phyloP scores from a whole-genome alignment of 1,140 invertebrate species.

The Dendrolimus punctatus region DNA sequence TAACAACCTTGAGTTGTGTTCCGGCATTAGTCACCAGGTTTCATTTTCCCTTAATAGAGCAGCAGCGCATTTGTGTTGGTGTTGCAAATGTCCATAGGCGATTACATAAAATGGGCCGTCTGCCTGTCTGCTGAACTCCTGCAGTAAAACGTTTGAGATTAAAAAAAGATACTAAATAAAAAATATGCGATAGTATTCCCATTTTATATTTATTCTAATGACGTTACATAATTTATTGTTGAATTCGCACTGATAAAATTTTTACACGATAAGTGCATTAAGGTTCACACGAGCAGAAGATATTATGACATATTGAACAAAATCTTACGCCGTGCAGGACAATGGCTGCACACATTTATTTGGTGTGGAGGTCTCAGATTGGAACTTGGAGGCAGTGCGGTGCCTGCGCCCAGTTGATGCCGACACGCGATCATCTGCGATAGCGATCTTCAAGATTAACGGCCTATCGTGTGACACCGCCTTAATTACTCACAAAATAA shows the following conservation, averaged over 20 bases:
- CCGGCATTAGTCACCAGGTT: too few species aligned
- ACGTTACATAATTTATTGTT: conserved; percentile 15
- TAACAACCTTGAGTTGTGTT: too few species aligned
- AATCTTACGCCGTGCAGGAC: too few species aligned
- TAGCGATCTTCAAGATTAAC: conserved; percentile 62
- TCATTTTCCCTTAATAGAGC: too few species aligned
- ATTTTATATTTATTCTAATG: too few species aligned
- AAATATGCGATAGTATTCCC: too few species aligned
- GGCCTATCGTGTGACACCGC: conserved; percentile 44
- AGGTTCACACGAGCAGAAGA: conserved; percentile 6
- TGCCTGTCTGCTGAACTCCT: too few species aligned
- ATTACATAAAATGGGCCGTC: too few species aligned
- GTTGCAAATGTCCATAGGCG: too few species aligned
- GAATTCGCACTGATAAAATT: conserved; percentile 13
- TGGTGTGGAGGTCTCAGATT: conserved; percentile 15
- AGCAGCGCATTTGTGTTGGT: too few species aligned
- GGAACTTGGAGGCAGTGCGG: conserved; percentile 21
- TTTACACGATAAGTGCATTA: conserved; percentile 27
- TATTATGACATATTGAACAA: background rate
- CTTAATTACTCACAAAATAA: conserved; percentile 63
- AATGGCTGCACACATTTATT: conserved; percentile 17
- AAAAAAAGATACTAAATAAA: too few species aligned
- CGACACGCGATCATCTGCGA: conserved; percentile 56
- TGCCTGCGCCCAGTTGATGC: conserved; percentile 23
- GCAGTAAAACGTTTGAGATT: too few species aligned